These are phyloP conservation scores for Simalia tracyae DNA, from an alignment of 2,797 vertebrate genomes.

Conservation along the genomic window DNA sequence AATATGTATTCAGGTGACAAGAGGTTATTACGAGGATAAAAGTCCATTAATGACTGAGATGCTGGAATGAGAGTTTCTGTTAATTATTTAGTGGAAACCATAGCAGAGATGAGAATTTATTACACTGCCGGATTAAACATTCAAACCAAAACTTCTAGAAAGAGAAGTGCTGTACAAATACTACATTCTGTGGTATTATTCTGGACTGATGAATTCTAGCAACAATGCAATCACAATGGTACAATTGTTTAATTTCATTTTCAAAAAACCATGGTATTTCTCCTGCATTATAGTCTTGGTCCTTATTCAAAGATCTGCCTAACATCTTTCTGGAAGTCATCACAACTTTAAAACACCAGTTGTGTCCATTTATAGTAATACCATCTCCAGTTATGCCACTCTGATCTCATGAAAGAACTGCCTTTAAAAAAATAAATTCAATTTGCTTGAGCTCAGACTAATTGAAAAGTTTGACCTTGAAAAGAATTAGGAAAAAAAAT, in stretches of 20 bases:
- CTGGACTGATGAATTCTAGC: not conserved
- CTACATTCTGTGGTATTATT: not conserved
- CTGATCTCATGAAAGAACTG: conserved; percentile 60
- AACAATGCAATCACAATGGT: conserved; percentile 29
- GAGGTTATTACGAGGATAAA: not conserved
- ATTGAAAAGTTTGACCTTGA: not conserved
- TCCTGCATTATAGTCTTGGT: conserved; percentile 23
- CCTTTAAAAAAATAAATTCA: conserved; percentile 52
- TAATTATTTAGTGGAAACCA: not conserved
- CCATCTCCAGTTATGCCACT: conserved; percentile 58
- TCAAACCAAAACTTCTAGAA: not conserved
- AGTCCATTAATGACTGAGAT: not conserved
- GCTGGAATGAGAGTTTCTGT: not conserved
- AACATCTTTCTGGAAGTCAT: conserved; percentile 52
- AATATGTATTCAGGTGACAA: not conserved
- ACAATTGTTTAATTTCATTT: conserved; percentile 10
- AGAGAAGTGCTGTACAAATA: not conserved
- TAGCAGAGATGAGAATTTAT: not conserved
- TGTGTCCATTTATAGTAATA: conserved; percentile 57
- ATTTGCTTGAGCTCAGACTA: conserved; percentile 49
- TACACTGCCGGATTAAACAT: not conserved
- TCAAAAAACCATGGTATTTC: not conserved
- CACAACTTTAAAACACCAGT: conserved; percentile 53
- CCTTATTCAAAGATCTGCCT: conserved; percentile 44
- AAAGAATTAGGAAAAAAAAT: not conserved